phyloP scores from a whole-genome alignment of 1,140 invertebrate species.

The Caenorhabditis remanei region DNA sequence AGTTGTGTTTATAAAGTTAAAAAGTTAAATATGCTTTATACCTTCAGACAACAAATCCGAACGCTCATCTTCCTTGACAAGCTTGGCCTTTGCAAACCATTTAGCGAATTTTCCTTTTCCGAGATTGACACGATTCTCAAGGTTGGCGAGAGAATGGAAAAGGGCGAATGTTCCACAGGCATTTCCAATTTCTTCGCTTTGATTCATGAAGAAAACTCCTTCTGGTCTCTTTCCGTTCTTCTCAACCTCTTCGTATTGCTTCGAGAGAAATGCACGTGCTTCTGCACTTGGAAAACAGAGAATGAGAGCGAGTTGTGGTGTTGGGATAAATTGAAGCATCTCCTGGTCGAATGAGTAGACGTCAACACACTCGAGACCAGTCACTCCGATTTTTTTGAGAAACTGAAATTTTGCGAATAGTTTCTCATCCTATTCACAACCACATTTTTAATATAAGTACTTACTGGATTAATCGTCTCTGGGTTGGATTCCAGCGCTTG shows the following conservation, averaged over 20 bases:
- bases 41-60: slow-evolving; percentile 24
- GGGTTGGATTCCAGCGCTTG: slow-evolving; percentile 66
- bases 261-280: slow-evolving; percentile 2
- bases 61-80: slow-evolving; percentile 23
- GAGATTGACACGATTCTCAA: slow-evolving; percentile 16
- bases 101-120: slow-evolving; percentile 41
- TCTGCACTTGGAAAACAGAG: slow-evolving; percentile 61
- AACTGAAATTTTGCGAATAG: slow-evolving; percentile 43
- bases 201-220: slow-evolving; percentile 45
- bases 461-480: slow-evolving; percentile 65
- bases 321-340: slow-evolving; percentile 62
- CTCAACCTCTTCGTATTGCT: slow-evolving; percentile 10
- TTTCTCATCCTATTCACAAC: background rate
- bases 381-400: slow-evolving; percentile 63
- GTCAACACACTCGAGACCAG: slow-evolving; percentile 56
- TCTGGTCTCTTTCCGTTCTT: slow-evolving; percentile 24
- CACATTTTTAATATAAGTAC: background rate
- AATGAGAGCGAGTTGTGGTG: slow-evolving; percentile 63
- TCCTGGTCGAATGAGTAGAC: slow-evolving; percentile 66
- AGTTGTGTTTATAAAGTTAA: background rate
- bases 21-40: background rate
- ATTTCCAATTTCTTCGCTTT: slow-evolving; percentile 45
- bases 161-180: slow-evolving; percentile 37
- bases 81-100: slow-evolving; percentile 39
- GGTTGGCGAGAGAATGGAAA: slow-evolving; percentile 29